Base-by-base conservation (phyloP, 2,888 invertebrate genomes). In the Bruchidius siliquastri region DNA sequence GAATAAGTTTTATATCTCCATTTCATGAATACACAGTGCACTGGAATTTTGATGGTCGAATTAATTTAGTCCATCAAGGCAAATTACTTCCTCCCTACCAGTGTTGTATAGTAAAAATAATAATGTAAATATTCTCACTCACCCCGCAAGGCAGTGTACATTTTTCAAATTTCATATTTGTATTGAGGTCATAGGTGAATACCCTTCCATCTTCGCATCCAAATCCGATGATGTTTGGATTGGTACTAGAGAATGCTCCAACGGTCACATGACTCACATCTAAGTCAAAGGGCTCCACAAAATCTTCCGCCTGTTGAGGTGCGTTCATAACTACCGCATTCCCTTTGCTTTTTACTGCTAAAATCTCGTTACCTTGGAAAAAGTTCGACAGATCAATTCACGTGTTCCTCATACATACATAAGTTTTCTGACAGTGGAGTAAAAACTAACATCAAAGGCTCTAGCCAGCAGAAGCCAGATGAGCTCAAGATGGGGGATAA, bases 201-300 rank as follows among this genome's bases (percentile, higher is more conserved):
- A 84, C 78, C 8, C 78, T 78, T 0, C 85, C 84, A 30, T 78
- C 77, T 10, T 76, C 78, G 10, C 79, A 80, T 4, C 83, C 84
- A 21, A 84, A 78, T 1, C 81, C 81, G 18, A 84, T 71, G 18
- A 77, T 69, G 21, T 77, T 75, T 22, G 79, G 79, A 67, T 77
- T 75, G 2, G 75, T 79, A 69, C 78, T 82, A 0, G 83, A 80
- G 75, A 82, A 84, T 0, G 77, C 76, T 20, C 78, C 80, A 20
- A 79, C 76, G 67, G 78, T 78, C 20, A 78, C 79, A n/a, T 76
- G 74, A 20, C 70, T 75, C 76, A 77, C 18, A 71, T 32, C 69
- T 77, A 78, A 8, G 68, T 71, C 0, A 78, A 49, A 49, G 13
- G 49, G 0, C 49, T 49, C 49, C 18, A 49, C 18, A 18, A 13